phyloP scores from a whole-genome alignment of 1,140 invertebrate species.

The Artemia franciscana region DNA sequence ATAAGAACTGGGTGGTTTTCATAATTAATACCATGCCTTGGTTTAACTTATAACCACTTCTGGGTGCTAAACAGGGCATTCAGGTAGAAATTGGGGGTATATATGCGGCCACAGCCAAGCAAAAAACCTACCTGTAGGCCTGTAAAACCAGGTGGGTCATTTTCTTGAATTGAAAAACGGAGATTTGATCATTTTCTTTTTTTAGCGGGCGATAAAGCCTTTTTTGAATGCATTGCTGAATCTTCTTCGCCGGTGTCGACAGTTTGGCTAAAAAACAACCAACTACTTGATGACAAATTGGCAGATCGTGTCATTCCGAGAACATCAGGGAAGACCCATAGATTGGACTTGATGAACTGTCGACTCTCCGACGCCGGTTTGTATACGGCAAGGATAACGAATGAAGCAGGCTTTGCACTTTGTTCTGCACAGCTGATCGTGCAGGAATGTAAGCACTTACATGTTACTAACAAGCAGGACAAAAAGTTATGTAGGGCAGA shows the following conservation, averaged over 20 bases:
- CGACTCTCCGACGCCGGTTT: constrained; percentile 57
- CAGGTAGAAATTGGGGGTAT: not conserved
- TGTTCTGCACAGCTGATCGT: constrained; percentile 64
- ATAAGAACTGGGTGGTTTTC: too few species aligned
- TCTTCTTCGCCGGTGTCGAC: constrained; percentile 28
- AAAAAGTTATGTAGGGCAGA: too few species aligned
- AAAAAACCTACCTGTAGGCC: not conserved
- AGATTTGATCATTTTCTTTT: constrained; percentile 8
- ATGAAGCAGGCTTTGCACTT: constrained; percentile 46
- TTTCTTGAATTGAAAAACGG: not conserved
- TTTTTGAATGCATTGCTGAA: constrained; percentile 53
- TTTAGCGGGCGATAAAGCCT: constrained; percentile 57
- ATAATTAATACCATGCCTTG: not conserved
- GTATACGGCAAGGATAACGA: constrained; percentile 73
- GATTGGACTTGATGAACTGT: constrained; percentile 53
- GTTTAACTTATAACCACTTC: not conserved
- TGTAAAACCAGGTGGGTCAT: not conserved
- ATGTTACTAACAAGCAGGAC: too few species aligned
- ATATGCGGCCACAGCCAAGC: not conserved
- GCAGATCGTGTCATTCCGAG: constrained; percentile 42
- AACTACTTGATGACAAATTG: constrained; percentile 44
- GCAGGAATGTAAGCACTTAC: constrained; percentile 38
- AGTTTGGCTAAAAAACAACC: constrained; percentile 74
- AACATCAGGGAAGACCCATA: constrained; percentile 26
- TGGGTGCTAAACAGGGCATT: not conserved